These are phyloP conservation scores for Lysandra bellargus DNA, from an alignment of 2,888 invertebrate species.

Conservation along the genomic window DNA sequence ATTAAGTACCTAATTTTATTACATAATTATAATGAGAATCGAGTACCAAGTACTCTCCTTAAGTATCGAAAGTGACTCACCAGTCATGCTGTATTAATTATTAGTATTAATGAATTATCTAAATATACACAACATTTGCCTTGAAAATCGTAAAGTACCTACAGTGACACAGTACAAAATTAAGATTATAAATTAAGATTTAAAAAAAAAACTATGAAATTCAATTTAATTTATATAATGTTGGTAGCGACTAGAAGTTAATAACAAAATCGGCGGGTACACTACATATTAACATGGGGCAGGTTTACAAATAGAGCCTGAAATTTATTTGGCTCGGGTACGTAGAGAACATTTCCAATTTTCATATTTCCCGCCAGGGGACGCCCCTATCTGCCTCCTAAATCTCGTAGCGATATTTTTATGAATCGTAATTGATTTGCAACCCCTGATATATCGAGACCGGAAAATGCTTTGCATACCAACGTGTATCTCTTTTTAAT, in stretches of 20 bases:
- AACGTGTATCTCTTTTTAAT: conserved; percentile 25
- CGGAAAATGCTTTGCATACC: conserved; percentile 20
- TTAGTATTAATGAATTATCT: too few species aligned
- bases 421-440: conserved; percentile 64
- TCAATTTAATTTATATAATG: not conserved
- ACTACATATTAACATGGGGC: conserved; percentile 33
- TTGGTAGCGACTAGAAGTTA: not conserved
- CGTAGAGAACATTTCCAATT: conserved; percentile 68
- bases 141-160: too few species aligned
- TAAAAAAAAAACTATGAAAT: not conserved
- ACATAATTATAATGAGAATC: too few species aligned
- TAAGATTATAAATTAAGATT: too few species aligned
- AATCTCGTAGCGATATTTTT: conserved; percentile 69
- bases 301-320: conserved; percentile 65
- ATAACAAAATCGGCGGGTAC: not conserved
- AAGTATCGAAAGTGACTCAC: too few species aligned
- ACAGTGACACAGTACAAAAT: too few species aligned
- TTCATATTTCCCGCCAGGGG: conserved; percentile 72
- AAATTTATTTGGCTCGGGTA: conserved; percentile 66
- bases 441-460: conserved; percentile 25
- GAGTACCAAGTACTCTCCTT: too few species aligned
- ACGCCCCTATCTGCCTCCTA: conserved; percentile 51
- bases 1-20: too few species aligned
- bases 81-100: too few species aligned
- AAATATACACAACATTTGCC: too few species aligned